phyloP scores from a whole-genome alignment of 2,888 invertebrate species.

The Caenorhabditis drosophilae region DNA sequence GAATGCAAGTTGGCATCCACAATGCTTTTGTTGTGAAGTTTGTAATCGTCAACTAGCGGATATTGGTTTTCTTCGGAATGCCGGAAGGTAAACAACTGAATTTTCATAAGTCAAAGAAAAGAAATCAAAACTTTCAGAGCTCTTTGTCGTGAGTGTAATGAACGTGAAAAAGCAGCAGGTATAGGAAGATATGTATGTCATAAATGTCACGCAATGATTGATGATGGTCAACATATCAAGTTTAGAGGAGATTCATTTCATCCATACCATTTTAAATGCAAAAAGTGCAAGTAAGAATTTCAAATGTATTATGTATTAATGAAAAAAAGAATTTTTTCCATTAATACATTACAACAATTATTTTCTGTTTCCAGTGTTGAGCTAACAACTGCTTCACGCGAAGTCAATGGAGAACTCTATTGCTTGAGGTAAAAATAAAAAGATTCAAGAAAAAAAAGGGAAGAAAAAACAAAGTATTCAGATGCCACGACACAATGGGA shows the following conservation, averaged over 20 bases:
- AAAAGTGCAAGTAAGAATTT: slow-evolving; percentile 72
- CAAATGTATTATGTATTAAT: too few relatives aligned
- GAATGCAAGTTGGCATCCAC: slow-evolving; percentile 98
- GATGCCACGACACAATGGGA: slow-evolving; percentile 56
- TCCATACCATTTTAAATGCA: slow-evolving; percentile 98
- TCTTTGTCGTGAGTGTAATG: slow-evolving; percentile 94
- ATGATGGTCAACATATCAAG: slow-evolving; percentile 73
- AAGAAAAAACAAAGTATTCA: too few relatives aligned
- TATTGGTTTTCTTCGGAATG: slow-evolving; percentile 85
- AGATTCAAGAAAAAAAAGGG: too few relatives aligned
- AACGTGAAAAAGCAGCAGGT: slow-evolving; percentile 90
- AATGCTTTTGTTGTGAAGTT: slow-evolving; percentile 93
- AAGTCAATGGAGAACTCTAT: slow-evolving; percentile 87
- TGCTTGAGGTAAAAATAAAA: slow-evolving; percentile 86
- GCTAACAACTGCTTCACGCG: slow-evolving; percentile 91
- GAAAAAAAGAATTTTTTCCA: too few relatives aligned
- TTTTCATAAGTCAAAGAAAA: too few relatives aligned
- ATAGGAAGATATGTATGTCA: slow-evolving; percentile 85
- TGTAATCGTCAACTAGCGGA: slow-evolving; percentile 91
- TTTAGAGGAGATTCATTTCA: slow-evolving; percentile 90
- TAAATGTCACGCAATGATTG: slow-evolving; percentile 75
- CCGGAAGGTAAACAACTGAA: too few relatives aligned
- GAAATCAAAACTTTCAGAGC: slow-evolving; percentile 70
- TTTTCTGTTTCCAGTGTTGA: slow-evolving; percentile 77
- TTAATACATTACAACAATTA: too few relatives aligned